A percentile compares a stretch with the other conserved stretches of the same genome.
These are phyloP conservation scores for Labeo rohita DNA, from an alignment of 2,113 vertebrate species.

Conservation along the genomic window DNA sequence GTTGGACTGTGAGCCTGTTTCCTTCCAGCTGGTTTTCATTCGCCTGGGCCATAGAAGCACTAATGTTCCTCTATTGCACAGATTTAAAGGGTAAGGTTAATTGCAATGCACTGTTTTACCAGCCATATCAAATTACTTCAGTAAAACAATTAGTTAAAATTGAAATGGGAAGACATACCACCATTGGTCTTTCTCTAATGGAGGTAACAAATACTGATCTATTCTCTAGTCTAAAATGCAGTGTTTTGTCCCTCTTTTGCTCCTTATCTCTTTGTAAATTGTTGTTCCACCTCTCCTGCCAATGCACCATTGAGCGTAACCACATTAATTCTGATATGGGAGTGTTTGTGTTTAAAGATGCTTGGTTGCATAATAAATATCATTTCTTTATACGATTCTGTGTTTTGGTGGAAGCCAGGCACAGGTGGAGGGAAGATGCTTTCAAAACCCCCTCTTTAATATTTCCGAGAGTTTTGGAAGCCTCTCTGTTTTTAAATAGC, in stretches of 20 bases:
- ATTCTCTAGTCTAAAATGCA: neutral
- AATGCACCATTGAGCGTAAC: neutral
- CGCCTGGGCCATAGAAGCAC: neutral
- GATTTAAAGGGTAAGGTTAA: constrained; percentile 46
- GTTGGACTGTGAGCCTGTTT: constrained; percentile 14
- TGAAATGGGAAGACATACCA: neutral
- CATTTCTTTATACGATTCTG: constrained; percentile 7
- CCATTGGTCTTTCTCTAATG: neutral
- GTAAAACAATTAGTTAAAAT: constrained; percentile 33
- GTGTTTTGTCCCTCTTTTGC: neutral
- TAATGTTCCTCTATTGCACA: constrained; percentile 4
- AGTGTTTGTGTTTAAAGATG: constrained; percentile 16
- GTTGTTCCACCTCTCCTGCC: neutral
- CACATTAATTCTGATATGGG: constrained; percentile 5
- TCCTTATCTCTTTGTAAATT: constrained; percentile 2
- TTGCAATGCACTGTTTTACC: constrained; percentile 28
- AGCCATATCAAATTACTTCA: constrained; percentile 40
- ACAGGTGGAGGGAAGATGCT: constrained; percentile 22
- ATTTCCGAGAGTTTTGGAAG: constrained; percentile 40
- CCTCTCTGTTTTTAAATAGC: constrained; percentile 42
- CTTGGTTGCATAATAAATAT: constrained; percentile 45
- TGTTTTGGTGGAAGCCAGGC: constrained; percentile 24
- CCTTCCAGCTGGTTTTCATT: constrained; percentile 56
- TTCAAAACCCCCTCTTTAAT: constrained; percentile 24
- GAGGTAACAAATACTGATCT: constrained; percentile 8